Conservation (phyloP, 2,888 invertebrate genomes). For the Cryptosula pallasiana region DNA sequence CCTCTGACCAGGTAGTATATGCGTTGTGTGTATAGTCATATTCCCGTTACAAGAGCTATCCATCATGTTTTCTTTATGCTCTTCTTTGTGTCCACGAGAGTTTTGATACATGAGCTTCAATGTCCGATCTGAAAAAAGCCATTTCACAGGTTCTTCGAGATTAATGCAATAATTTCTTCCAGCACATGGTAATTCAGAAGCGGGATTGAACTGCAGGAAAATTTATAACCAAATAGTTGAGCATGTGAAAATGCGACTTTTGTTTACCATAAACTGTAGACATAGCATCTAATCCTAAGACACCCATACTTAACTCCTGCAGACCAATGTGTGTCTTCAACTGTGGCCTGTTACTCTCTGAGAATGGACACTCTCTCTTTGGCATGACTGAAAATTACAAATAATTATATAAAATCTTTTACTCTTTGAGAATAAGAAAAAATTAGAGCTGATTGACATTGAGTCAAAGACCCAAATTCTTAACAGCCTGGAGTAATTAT, state of each 20-base stretch:
- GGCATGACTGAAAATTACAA: too few relatives aligned
- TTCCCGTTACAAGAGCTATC: not conserved
- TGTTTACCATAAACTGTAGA: not conserved
- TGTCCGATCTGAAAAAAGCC: constrained; percentile 5
- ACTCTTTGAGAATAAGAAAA: too few relatives aligned
- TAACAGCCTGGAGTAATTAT: too few relatives aligned
- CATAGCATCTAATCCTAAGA: not conserved
- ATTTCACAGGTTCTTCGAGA: too few relatives aligned
- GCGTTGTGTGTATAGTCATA: not conserved
- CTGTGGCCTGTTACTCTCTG: not conserved
- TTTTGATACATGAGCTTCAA: constrained; percentile 4
- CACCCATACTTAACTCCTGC: constrained; percentile 1
- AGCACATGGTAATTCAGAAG: too few relatives aligned
- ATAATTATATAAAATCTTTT: too few relatives aligned
- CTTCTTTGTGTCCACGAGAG: not conserved
- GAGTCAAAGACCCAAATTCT: too few relatives aligned
- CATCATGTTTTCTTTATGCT: not conserved
- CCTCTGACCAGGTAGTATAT: constrained; percentile 3
- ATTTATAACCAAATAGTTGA: too few relatives aligned
- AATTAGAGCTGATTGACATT: too few relatives aligned
- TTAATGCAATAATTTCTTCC: too few relatives aligned
- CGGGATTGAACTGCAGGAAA: too few relatives aligned
- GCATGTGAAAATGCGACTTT: not conserved
- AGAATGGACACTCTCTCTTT: constrained; percentile 11
- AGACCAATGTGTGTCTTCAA: constrained; percentile 20